phyloP scores from a whole-genome alignment of 92 coral and sea anemone genomes.

The Palythoa grandiflora region DNA sequence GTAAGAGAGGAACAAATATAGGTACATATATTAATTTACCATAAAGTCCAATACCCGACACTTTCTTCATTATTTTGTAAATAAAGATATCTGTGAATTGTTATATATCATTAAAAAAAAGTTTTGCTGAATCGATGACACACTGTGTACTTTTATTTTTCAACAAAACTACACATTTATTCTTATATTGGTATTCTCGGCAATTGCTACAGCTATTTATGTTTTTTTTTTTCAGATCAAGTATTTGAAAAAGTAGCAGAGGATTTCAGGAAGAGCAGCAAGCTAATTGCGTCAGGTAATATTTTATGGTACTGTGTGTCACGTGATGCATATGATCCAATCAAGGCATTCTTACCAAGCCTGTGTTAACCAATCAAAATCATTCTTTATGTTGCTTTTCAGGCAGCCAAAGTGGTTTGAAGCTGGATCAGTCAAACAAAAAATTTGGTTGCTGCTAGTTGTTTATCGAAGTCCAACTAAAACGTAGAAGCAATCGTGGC shows the following conservation, averaged over 20 bases:
- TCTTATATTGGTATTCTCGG: no score
- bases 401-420: constrained; percentile 40
- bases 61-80: no score
- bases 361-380: not conserved
- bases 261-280: constrained; percentile 80
- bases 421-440: constrained; percentile 36
- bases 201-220: not conserved
- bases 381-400: not conserved
- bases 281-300: constrained; percentile 66
- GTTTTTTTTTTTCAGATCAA: constrained; percentile 57
- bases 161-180: no score
- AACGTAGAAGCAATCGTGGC: not conserved
- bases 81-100: no score
- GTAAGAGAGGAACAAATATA: constrained; percentile 94
- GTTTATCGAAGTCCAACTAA: not conserved
- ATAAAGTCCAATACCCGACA: not conserved
- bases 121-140: not conserved
- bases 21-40: constrained; percentile 63
- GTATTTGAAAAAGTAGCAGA: constrained; percentile 95
- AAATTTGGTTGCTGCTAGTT: constrained; percentile 36
- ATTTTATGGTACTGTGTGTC: not conserved
- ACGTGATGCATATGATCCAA: no score
- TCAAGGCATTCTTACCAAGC: no score
- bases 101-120: not conserved
- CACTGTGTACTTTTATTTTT: no score